phyloP scores from a whole-genome alignment of 2,113 vertebrate species.

The Axis porcinus region DNA sequence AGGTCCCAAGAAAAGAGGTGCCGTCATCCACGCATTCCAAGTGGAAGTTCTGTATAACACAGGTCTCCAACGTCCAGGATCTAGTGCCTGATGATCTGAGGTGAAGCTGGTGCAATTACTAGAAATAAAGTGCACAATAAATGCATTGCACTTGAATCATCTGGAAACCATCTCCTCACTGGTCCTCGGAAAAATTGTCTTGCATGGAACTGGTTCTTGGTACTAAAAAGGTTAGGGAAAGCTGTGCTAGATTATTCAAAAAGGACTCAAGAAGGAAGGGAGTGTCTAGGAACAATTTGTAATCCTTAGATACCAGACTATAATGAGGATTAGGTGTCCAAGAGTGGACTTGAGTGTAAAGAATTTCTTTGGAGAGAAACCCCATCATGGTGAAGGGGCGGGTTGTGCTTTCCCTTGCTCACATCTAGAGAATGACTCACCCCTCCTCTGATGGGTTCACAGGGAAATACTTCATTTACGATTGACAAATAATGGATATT shows the following conservation, averaged over 20 bases:
- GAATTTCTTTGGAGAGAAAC: neutral
- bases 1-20: neutral
- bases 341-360: neutral
- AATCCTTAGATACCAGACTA: neutral
- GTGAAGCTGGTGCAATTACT: neutral
- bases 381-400: neutral
- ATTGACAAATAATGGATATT: neutral
- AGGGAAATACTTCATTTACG: neutral
- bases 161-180: neutral
- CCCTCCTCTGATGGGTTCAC: neutral
- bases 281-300: too few species aligned
- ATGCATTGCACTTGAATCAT: neutral
- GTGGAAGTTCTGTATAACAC: neutral
- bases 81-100: neutral
- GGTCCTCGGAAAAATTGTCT: neutral
- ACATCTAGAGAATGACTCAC: neutral
- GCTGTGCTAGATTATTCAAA: too few species aligned
- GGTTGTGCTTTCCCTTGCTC: neutral
- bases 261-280: too few species aligned
- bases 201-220: neutral
- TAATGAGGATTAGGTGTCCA: neutral
- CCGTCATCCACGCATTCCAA: too few species aligned
- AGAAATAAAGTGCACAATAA: neutral
- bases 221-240: neutral
- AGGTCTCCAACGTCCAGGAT: rapidly evolving